A percentile compares a stretch with the other conserved stretches of the same genome.
These are phyloP conservation scores for Crocidura indochinensis DNA, from an alignment of 2,797 vertebrate species.

Conservation along the genomic window DNA sequence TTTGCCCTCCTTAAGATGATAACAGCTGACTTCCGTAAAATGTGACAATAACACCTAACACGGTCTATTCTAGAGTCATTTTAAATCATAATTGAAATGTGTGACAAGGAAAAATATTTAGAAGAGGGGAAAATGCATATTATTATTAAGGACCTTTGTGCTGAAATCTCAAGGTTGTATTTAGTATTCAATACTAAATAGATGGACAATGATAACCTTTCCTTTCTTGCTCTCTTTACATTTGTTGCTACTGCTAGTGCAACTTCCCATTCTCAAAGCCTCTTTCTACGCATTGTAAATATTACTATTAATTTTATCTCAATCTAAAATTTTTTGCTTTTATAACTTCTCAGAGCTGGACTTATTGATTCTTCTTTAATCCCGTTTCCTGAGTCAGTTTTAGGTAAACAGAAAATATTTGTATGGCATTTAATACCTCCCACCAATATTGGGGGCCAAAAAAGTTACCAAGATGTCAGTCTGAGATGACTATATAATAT, in stretches of 20 bases:
- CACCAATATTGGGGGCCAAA: background rate
- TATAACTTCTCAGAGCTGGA: background rate
- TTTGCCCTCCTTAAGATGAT: background rate
- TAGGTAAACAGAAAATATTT: background rate
- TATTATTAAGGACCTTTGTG: conserved; percentile 44
- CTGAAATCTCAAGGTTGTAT: conserved; percentile 56
- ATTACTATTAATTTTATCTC: background rate
- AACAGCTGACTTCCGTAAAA: conserved; percentile 73
- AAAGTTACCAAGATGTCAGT: background rate
- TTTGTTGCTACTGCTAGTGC: fast-evolving
- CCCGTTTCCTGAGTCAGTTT: conserved; percentile 5
- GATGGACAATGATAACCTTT: background rate
- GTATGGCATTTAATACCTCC: background rate
- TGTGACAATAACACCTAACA: conserved; percentile 71
- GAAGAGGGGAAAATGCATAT: background rate
- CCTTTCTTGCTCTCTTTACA: background rate
- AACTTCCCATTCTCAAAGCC: background rate
- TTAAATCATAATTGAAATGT: conserved; percentile 65
- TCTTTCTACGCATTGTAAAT: background rate
- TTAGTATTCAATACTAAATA: background rate
- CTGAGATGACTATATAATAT: background rate
- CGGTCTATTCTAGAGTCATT: conserved; percentile 60
- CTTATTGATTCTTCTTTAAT: background rate
- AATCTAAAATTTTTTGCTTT: background rate
- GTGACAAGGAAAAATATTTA: conserved; percentile 62